Evolutionary conservation across 2,113 vertebrate genomes (phyloP).

Genomic region (Dascyllus trimaculatus): DNA sequence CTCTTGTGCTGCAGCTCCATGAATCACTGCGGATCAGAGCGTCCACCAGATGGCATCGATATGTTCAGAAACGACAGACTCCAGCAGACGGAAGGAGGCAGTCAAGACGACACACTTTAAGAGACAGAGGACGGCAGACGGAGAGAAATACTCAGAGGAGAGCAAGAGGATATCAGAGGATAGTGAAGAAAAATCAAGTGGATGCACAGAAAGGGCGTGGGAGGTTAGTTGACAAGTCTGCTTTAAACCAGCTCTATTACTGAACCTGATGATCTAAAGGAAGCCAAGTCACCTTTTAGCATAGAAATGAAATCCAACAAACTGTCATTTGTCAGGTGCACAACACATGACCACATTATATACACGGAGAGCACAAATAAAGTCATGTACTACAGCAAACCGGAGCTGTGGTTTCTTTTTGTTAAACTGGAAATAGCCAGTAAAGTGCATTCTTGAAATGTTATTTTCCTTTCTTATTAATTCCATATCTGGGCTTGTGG

Average conservation of each 20-base stretch:
- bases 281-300: not conserved
- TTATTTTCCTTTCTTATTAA: too few species aligned
- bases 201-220: not conserved
- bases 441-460: too few species aligned
- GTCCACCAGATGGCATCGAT: slow-evolving; percentile 73
- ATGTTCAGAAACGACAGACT: slow-evolving; percentile 65
- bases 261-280: not conserved
- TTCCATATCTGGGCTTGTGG: too few species aligned
- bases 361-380: too few species aligned
- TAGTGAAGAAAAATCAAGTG: slow-evolving; percentile 33
- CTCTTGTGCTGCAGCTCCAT: slow-evolving; percentile 36
- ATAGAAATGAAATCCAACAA: not conserved
- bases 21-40: slow-evolving; percentile 49
- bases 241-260: not conserved
- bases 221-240: slow-evolving; percentile 8
- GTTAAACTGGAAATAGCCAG: too few species aligned
- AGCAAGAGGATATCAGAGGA: slow-evolving; percentile 16
- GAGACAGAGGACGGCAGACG: slow-evolving; percentile 63
- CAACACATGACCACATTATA: too few species aligned
- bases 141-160: slow-evolving; percentile 37
- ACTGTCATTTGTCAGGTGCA: too few species aligned
- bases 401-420: too few species aligned
- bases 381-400: too few species aligned
- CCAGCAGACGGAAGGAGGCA: slow-evolving; percentile 59
- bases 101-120: slow-evolving; percentile 50